Conservation (phyloP, 2,888 invertebrate genomes). For the Eucera pruinosa region DNA sequence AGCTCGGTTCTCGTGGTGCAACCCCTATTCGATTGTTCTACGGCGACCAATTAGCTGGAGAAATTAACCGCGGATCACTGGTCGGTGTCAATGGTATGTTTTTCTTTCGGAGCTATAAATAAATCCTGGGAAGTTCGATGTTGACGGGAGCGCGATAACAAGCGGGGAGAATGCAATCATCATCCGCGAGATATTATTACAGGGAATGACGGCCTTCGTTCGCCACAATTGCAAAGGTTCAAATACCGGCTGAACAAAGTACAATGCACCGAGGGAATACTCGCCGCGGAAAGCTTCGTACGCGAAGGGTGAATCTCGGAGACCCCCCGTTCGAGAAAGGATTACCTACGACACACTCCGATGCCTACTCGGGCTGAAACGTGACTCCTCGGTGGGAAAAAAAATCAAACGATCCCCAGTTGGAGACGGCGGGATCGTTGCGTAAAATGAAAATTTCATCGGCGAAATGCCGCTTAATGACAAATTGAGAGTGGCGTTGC, state of each 20-base stretch:
- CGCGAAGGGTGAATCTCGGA: not conserved
- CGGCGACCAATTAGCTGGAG: not conserved
- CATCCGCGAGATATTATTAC: constrained; percentile 45
- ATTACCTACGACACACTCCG: not conserved
- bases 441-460: constrained; percentile 13
- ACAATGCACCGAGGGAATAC: constrained; percentile 42
- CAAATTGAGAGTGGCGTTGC: constrained; percentile 15
- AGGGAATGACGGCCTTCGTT: constrained; percentile 26
- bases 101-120: not conserved
- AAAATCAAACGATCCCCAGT: not conserved
- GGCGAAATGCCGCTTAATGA: constrained; percentile 20
- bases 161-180: constrained; percentile 34
- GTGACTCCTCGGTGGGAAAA: not conserved
- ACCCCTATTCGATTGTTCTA: no score
- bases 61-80: not conserved
- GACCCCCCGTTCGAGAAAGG: not conserved
- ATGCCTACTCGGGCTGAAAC: not conserved
- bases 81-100: no score
- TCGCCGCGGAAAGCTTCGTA: not conserved
- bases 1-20: no score
- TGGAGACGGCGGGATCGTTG: not conserved
- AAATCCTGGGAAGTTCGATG: not conserved
- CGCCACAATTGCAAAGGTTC: constrained; percentile 34
- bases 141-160: constrained; percentile 24
- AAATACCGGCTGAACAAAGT: constrained; percentile 43